Evolutionary conservation across 1,140 invertebrate species (phyloP).

Genomic region (Zophobas atratus): DNA sequence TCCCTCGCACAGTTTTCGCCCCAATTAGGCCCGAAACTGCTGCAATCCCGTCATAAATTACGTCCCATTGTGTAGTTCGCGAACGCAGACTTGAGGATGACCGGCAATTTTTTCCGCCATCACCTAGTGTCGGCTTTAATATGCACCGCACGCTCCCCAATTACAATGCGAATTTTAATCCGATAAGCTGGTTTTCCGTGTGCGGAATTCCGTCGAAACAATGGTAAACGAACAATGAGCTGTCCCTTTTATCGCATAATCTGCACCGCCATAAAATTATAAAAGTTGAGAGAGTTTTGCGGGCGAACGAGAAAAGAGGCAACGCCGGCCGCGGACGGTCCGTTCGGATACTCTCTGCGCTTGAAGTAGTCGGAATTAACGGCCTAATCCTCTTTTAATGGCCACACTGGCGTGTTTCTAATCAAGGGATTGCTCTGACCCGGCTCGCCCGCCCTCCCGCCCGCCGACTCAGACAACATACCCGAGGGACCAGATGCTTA

Average conservation of each 20-base stretch:
- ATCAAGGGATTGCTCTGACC: slow-evolving; percentile 56
- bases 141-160: slow-evolving; percentile 26
- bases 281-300: slow-evolving; percentile 49
- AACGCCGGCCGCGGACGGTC: not conserved
- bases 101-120: slow-evolving; percentile 2
- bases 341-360: slow-evolving; percentile 25
- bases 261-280: slow-evolving; percentile 49
- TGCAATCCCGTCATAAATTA: slow-evolving; percentile 17
- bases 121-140: not conserved
- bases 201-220: slow-evolving; percentile 36
- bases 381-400: slow-evolving; percentile 59
- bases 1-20: not conserved
- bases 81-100: not conserved
- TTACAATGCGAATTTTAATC: slow-evolving; percentile 42
- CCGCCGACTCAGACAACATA: slow-evolving; percentile 44
- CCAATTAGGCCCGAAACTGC: slow-evolving; percentile 26
- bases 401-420: slow-evolving; percentile 56
- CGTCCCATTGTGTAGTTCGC: not conserved
- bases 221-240: slow-evolving; percentile 34
- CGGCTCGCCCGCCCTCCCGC: slow-evolving; percentile 39
- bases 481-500: slow-evolving; percentile 47
- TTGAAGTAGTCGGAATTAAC: slow-evolving; percentile 56
- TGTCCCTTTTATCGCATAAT: slow-evolving; percentile 50
- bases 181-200: slow-evolving; percentile 39
- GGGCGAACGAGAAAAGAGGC: slow-evolving; percentile 29